Percentiles rank a stretch among this genome's conserved stretches.
Conservation (phyloP, 2,797 vertebrate genomes). For the Trichosurus vulpecula region DNA sequence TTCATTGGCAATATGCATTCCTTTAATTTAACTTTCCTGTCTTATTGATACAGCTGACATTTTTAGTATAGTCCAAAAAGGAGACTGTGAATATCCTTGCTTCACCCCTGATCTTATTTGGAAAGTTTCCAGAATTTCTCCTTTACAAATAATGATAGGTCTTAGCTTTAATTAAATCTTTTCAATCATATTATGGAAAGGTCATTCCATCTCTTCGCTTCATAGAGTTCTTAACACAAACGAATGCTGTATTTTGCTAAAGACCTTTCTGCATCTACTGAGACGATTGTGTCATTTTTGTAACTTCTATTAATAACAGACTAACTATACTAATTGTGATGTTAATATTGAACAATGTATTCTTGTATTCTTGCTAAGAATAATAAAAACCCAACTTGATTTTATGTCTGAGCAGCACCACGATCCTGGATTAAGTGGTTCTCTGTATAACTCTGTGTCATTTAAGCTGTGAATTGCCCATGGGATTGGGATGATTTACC, state of each 20-base stretch:
- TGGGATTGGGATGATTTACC: background rate
- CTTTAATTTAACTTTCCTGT: background rate
- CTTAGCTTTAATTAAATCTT: background rate
- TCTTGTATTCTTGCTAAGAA: background rate
- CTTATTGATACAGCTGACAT: background rate
- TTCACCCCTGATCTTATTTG: constrained; percentile 28
- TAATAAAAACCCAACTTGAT: background rate
- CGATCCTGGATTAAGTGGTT: background rate
- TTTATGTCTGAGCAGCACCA: background rate
- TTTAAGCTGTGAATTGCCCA: too few species aligned
- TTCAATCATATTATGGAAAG: background rate
- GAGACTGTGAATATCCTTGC: background rate
- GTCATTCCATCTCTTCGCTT: background rate
- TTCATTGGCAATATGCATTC: constrained; percentile 5
- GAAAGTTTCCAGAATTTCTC: background rate
- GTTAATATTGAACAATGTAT: background rate
- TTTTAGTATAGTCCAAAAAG: constrained; percentile 3
- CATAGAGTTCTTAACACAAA: background rate
- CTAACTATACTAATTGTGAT: constrained; percentile 28
- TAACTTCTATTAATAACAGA: background rate
- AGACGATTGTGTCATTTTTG: constrained; percentile 7
- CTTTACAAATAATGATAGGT: background rate
- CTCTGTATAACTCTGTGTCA: background rate
- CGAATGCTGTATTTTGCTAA: constrained; percentile 7
- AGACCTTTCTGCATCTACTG: constrained; percentile 4